Evolutionary conservation across 2,888 invertebrate species (phyloP), one percentile per base, ranked within the genome.

Genomic region (Microctonus aethiopoides): DNA sequence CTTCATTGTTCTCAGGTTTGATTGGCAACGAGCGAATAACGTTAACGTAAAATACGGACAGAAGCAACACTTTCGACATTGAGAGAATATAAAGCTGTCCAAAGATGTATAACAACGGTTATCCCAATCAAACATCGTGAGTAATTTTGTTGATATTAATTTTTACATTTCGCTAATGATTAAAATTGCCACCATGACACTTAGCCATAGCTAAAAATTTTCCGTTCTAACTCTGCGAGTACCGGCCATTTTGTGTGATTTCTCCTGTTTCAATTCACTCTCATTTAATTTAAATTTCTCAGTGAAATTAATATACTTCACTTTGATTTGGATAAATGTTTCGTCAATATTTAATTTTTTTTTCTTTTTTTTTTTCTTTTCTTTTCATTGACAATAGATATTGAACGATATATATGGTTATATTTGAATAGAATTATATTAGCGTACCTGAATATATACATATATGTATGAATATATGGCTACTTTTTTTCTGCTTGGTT

Each of bases 121-220:
- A 84, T 78, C 79, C 82, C 77, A 82, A 81, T 80, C 84, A 84
- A 77, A 82, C 80, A 75, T 83, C 84, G 86, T 85, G 75, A 80
- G 84, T 81, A 74, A 70, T 20, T 39, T 60, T 34, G 6, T 57
- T 32, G 10, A 34, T 39, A 13, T 11, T 16, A 22, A 29, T 63
- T 56, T 52, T 16, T 32, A 36, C n/a, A 32, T 13, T 32, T 29
- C 24, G 29, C 4, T 1, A n/a, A n/a, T 10, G 22, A 11, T 22
- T 24, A n/a, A 46, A n/a, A 46, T 26, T 20, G n/a, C 56, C 41
- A 36, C 26, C 22, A 41, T 65, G 59, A 26, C 34, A 64, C 36
- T 22, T 41, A 22, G 46, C 26, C 11, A 13, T 51, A 36, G 32
- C 51, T 16, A n/a, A 41, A 22, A 26, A 71, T 63, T 41, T 26